Percentiles rank a stretch among this genome's conserved stretches.
Conservation (phyloP, 2,797 vertebrate species). For the Argyrosomus regius region DNA sequence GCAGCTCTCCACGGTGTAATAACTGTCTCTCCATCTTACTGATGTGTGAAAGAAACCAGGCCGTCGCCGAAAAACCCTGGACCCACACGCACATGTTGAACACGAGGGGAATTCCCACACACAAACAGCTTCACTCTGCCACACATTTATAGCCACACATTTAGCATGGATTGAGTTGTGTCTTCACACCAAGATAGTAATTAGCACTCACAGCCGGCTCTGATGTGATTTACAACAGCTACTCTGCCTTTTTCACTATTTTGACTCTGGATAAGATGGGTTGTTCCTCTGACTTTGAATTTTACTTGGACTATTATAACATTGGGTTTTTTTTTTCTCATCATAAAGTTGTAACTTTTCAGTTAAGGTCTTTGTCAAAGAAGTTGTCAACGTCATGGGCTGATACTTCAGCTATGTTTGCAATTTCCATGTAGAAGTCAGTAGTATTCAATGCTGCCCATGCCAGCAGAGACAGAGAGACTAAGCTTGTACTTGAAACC, state of each 20-base stretch:
- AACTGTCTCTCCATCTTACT: slow-evolving; percentile 78
- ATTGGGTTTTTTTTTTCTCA: not conserved
- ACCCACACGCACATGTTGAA: slow-evolving; percentile 78
- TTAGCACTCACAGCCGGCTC: slow-evolving; percentile 69
- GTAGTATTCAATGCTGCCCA: not conserved
- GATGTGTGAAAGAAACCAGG: slow-evolving; percentile 81
- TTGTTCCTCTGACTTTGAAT: not conserved
- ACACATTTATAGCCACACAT: slow-evolving; percentile 70
- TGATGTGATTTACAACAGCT: slow-evolving; percentile 71
- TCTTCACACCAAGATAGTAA: slow-evolving; percentile 79
- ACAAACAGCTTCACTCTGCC: slow-evolving; percentile 51
- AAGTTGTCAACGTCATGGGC: not conserved
- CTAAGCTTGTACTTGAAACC: not conserved
- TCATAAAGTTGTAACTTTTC: not conserved
- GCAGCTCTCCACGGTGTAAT: slow-evolving; percentile 77
- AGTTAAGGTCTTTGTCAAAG: not conserved
- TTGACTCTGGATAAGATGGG: slow-evolving; percentile 19
- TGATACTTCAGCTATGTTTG: slow-evolving; percentile 3
- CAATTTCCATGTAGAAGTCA: not conserved
- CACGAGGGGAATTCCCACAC: slow-evolving; percentile 78
- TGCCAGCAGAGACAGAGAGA: not conserved
- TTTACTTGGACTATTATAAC: not conserved
- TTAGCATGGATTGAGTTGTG: slow-evolving; percentile 73
- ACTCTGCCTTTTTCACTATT: slow-evolving; percentile 31
- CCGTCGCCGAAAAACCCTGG: slow-evolving; percentile 66